A percentile compares a stretch with the other conserved stretches of the same genome.
Evolutionary conservation across 1,140 invertebrate genomes (phyloP).

Genomic region (Drosophila kurseongensis): DNA sequence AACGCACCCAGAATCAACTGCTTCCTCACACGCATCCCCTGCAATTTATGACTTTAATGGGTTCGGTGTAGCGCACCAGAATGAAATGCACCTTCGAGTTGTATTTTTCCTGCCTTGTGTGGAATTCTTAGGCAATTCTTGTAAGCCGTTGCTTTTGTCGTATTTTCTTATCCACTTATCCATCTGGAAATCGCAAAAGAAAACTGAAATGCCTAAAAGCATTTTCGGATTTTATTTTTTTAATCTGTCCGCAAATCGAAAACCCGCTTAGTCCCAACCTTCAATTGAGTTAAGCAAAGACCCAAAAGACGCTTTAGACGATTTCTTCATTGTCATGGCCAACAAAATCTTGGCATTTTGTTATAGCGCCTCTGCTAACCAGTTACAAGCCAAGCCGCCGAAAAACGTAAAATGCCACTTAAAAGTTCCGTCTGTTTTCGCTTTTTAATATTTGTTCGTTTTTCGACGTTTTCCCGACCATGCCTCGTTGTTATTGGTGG

Average conservation of each 20-base stretch:
- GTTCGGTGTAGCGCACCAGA: not conserved
- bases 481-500: slow-evolving; percentile 11
- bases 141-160: not conserved
- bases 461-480: slow-evolving; percentile 25
- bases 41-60: slow-evolving; percentile 46
- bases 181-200: slow-evolving; percentile 12
- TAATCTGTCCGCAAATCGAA: no score
- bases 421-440: slow-evolving; percentile 21
- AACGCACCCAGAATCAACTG: slow-evolving; percentile 21
- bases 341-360: not conserved
- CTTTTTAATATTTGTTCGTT: slow-evolving; percentile 38
- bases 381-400: not conserved
- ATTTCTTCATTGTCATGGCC: slow-evolving; percentile 26
- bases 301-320: not conserved
- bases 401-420: slow-evolving; percentile 19
- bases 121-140: not conserved
- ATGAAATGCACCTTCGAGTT: slow-evolving; percentile 5
- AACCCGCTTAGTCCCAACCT: no score
- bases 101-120: not conserved
- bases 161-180: not conserved
- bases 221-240: slow-evolving; percentile 28
- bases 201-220: slow-evolving; percentile 34
- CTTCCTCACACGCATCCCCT: slow-evolving; percentile 6
- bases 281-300: not conserved
- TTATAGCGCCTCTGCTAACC: slow-evolving; percentile 13